Evolutionary conservation across 2,797 vertebrate genomes (phyloP).

Genomic region (Graptemys geographica): DNA sequence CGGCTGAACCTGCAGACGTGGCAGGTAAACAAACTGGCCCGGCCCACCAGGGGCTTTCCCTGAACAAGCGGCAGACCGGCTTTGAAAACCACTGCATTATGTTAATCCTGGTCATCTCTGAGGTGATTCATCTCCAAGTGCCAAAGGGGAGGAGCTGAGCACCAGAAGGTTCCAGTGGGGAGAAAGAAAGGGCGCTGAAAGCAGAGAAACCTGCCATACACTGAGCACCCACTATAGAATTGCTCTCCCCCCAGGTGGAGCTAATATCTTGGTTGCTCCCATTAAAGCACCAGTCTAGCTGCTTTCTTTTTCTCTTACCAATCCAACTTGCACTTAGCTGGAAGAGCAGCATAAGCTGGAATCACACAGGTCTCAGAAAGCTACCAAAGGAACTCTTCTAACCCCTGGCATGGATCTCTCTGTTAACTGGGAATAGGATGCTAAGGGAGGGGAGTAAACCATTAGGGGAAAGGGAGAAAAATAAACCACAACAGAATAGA

Average conservation of each 20-base stretch:
- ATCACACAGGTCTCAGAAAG: not conserved
- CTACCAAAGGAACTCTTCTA: accelerated
- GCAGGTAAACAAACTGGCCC: no score
- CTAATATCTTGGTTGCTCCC: not conserved
- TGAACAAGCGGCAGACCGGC: no score
- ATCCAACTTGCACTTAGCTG: not conserved
- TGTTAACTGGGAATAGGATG: not conserved
- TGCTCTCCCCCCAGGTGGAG: not conserved
- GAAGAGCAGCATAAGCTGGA: not conserved
- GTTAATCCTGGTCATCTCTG: constrained; percentile 45
- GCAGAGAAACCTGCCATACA: constrained; percentile 9
- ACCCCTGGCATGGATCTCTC: not conserved
- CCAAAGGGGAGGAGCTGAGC: constrained; percentile 21
- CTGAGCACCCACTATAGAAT: not conserved
- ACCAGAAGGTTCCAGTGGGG: constrained; percentile 47
- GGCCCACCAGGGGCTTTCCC: no score
- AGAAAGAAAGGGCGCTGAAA: constrained; percentile 46
- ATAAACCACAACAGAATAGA: not conserved
- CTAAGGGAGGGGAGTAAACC: not conserved
- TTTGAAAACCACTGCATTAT: no score
- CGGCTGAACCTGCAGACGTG: no score
- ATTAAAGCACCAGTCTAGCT: accelerated
- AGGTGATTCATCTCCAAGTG: constrained; percentile 39
- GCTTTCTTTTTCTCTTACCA: not conserved
- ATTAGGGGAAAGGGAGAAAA: not conserved